Conservation (phyloP, 2,113 vertebrate genomes). For the cattle (Bos taurus) region DNA sequence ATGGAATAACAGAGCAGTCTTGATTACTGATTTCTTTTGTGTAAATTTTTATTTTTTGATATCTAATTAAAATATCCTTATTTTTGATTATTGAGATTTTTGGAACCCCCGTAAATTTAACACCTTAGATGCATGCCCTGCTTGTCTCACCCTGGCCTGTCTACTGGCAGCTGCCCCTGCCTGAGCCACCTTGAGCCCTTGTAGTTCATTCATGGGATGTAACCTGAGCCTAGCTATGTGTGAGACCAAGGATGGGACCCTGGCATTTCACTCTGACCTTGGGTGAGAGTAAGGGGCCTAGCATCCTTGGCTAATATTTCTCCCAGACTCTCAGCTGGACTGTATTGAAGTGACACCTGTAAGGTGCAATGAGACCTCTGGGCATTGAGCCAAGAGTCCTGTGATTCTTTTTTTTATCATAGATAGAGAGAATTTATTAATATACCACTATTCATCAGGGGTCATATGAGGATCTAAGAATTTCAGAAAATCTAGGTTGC, state of each 20-base stretch:
- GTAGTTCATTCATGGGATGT: background rate
- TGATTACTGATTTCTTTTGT: background rate
- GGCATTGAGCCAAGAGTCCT: background rate
- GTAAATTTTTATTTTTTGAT: background rate
- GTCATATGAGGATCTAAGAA: background rate
- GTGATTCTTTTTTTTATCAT: background rate
- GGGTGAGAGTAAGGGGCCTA: background rate
- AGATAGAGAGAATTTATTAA: background rate
- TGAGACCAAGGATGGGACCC: background rate
- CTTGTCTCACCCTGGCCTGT: background rate
- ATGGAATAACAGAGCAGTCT: background rate
- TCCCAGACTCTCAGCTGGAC: background rate
- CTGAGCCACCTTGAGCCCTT: background rate
- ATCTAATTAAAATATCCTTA: background rate
- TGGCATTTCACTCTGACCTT: background rate
- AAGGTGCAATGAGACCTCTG: background rate
- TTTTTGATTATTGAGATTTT: background rate
- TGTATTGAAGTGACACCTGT: background rate
- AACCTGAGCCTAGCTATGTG: background rate
- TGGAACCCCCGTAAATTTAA: background rate
- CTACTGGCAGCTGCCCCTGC: background rate
- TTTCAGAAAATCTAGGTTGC: background rate
- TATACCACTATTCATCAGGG: background rate
- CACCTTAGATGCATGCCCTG: background rate
- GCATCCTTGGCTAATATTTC: background rate